A percentile compares a stretch with the other conserved stretches of the same genome.
These are phyloP conservation scores for Strix uralensis DNA, from an alignment of 2,113 vertebrate genomes.

Conservation along the genomic window DNA sequence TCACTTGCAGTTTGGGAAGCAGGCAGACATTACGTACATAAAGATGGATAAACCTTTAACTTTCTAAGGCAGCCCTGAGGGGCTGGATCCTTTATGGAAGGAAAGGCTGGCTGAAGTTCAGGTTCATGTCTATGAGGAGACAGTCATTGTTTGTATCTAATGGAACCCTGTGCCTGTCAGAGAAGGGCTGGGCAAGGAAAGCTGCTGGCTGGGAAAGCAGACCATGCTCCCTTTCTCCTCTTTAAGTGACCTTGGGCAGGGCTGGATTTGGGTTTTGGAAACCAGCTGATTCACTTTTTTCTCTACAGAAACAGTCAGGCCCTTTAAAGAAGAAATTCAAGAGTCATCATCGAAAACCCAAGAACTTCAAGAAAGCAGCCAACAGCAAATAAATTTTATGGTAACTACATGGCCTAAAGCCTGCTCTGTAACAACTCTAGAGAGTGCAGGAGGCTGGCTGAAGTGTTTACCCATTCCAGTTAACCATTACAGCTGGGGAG, in stretches of 20 bases:
- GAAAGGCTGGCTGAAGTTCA: background rate
- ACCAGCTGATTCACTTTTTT: background rate
- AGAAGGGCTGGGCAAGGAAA: background rate
- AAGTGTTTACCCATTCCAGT: background rate
- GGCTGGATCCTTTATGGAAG: background rate
- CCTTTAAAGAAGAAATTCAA: constrained; percentile 65
- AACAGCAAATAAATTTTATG: background rate
- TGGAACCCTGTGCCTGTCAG: background rate
- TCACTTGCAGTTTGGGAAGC: background rate
- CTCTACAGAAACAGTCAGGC: constrained; percentile 57
- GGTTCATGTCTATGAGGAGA: background rate
- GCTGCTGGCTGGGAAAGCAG: background rate
- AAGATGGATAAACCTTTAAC: background rate
- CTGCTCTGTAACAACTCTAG: background rate
- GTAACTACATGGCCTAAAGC: background rate
- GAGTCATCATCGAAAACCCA: constrained; percentile 26
- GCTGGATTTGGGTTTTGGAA: background rate
- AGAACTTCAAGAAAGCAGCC: constrained; percentile 19
- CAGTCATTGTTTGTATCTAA: background rate
- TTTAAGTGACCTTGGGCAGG: background rate
- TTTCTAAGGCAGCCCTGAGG: background rate
- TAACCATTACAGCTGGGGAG: background rate
- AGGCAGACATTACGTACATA: rapidly evolving
- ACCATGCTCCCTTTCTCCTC: background rate
- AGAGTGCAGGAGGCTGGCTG: background rate